Evolutionary conservation across 2,888 invertebrate species (phyloP), one percentile per base, ranked within the genome.

Genomic region (Hyposoter didymator): DNA sequence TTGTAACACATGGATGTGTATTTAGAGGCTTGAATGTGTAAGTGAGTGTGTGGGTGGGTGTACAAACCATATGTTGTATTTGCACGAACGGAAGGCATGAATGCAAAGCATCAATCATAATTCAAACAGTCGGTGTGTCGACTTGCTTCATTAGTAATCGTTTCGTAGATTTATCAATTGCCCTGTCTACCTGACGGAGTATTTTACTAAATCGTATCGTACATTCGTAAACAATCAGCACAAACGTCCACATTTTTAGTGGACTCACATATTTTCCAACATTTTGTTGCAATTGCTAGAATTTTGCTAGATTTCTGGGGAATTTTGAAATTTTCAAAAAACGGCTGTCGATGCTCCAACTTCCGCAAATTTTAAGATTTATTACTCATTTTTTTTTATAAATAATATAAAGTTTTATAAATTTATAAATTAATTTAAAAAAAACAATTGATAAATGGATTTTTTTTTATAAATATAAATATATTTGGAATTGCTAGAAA

Each of bases 111-210:
- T 85, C 82, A 82, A 85, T 85, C 85, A 84, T 78, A 79, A 82
- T 82, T 62, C 72, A 81, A 78, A 81, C 72, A 82, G 59, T 59
- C 35, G 66, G 59, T 72, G 79, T 74, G 82, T 67, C 75, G 79
- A 76, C 79, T 79, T 76, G 59, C 73, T 76, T 59, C 79, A 76
- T 85, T 83, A 80, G 75, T 85, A 85, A 85, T 82, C 79, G 82
- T 83, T 82, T 80, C 72, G 64, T 52, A 85, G 79, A 82, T 85
- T 85, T 85, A 82, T 85, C 85, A 85, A 85, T 82, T 80, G 72
- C 59, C 55, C 55, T 67, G 52, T 66, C 66, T 45, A 43, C 43
- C 67, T 70, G 70, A 52, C 74, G 64, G 22, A 67, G 47, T 35
- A 45, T 55, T n/a, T n/a, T 39, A 49, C 76, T 55, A 81, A 76